A percentile compares a stretch with the other conserved stretches of the same genome.
Conservation (phyloP, 1,140 invertebrate species). For the Pachyrhynchus sulphureomaculatus region DNA sequence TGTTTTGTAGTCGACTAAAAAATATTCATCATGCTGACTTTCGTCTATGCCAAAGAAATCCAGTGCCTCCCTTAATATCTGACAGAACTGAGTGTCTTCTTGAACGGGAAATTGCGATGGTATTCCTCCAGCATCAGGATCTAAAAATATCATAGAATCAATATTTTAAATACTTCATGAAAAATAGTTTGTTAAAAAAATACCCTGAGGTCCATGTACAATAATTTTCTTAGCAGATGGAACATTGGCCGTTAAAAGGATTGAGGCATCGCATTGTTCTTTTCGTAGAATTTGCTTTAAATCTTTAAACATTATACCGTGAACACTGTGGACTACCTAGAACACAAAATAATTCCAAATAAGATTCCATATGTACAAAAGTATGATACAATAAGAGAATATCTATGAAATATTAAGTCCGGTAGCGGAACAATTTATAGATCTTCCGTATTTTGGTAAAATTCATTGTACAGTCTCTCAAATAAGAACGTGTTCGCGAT, state of each 20-base stretch:
- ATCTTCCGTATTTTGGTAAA: too few relatives aligned
- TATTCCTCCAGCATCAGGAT: slow-evolving; percentile 88
- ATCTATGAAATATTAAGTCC: too few relatives aligned
- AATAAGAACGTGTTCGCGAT: too few relatives aligned
- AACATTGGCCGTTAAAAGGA: slow-evolving; percentile 96
- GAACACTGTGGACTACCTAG: slow-evolving; percentile 92
- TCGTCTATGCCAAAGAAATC: slow-evolving; percentile 98
- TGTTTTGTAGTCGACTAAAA: slow-evolving; percentile 96
- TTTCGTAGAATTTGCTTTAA: slow-evolving; percentile 97
- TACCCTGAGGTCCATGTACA: slow-evolving; percentile 87
- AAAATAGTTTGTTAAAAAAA: too few relatives aligned
- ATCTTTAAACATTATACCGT: slow-evolving; percentile 99
- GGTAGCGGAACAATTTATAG: too few relatives aligned
- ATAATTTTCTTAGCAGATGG: slow-evolving; percentile 99
- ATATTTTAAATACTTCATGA: too few relatives aligned
- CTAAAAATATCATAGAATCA: too few relatives aligned
- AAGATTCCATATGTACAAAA: background rate
- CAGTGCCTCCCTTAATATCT: slow-evolving; percentile 92
- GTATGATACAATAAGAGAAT: slow-evolving; percentile 9
- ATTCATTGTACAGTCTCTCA: too few relatives aligned
- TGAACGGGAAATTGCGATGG: slow-evolving; percentile 98
- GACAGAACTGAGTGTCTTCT: slow-evolving; percentile 97
- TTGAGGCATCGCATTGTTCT: slow-evolving; percentile 97
- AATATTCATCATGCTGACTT: slow-evolving; percentile 84
- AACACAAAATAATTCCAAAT: slow-evolving; percentile 34